These are phyloP conservation scores for Steatocranus sp. DNA, from an alignment of 2,797 vertebrate genomes.

Conservation along the genomic window DNA sequence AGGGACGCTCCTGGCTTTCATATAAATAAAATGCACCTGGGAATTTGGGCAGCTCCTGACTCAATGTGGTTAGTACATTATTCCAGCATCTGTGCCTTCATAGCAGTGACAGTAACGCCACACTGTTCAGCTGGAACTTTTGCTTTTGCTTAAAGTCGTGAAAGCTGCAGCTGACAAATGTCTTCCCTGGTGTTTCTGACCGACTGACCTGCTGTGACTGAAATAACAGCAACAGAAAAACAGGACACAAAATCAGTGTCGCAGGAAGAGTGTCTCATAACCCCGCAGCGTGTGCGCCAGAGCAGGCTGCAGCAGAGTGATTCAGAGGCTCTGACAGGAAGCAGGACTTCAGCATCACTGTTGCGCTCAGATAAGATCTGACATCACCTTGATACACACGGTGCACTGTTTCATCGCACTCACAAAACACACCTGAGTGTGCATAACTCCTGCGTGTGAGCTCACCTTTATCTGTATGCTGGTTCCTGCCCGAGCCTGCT, in stretches of 20 bases:
- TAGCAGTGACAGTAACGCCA: background rate
- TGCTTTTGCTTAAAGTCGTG: background rate
- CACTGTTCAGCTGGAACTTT: background rate
- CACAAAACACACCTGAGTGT: background rate
- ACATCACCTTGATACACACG: slow-evolving; percentile 17
- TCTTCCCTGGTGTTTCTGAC: slow-evolving; percentile 5
- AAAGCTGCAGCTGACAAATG: background rate
- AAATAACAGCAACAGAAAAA: slow-evolving; percentile 49
- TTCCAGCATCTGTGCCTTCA: background rate
- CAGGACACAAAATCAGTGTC: slow-evolving; percentile 30
- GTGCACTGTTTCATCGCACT: background rate
- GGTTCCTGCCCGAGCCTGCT: slow-evolving; percentile 12
- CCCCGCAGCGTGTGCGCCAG: background rate
- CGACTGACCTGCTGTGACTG: slow-evolving; percentile 26
- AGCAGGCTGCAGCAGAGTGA: slow-evolving; percentile 21
- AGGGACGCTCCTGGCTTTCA: background rate
- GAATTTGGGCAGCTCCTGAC: background rate
- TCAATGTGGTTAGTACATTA: background rate
- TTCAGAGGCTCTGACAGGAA: slow-evolving; percentile 30
- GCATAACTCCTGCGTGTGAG: background rate
- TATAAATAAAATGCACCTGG: background rate
- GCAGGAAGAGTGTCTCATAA: slow-evolving; percentile 46
- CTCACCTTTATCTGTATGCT: background rate
- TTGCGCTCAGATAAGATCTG: slow-evolving; percentile 22
- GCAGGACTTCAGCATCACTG: background rate